Conservation (phyloP, 2,888 invertebrate species). For the Melanchra persicariae region DNA sequence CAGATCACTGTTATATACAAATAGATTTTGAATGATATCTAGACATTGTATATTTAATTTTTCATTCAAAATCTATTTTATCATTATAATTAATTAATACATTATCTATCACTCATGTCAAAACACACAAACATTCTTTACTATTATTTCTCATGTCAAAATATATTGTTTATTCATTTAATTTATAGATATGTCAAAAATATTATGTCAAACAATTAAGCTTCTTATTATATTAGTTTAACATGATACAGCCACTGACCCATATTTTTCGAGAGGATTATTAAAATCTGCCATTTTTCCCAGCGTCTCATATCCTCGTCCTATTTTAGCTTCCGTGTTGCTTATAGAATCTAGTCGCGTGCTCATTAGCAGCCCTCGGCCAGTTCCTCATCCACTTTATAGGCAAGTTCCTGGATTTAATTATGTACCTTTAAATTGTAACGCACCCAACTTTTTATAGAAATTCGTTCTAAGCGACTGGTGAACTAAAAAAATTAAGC, state of each 20-base stretch:
- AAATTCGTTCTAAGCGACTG: not conserved
- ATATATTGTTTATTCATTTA: too few species aligned
- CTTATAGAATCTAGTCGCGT: constrained; percentile 27
- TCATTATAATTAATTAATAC: too few species aligned
- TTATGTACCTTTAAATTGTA: not conserved
- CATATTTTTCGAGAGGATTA: not conserved
- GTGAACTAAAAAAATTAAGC: not conserved
- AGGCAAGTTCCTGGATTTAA: constrained; percentile 37
- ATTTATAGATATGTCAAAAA: too few species aligned
- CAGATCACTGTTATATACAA: too few species aligned
- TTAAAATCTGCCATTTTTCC: not conserved
- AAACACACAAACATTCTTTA: too few species aligned
- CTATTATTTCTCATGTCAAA: too few species aligned
- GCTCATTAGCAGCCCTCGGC: constrained; percentile 45
- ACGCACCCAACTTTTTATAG: not conserved
- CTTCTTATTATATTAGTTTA: too few species aligned
- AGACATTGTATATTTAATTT: too few species aligned
- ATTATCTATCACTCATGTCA: too few species aligned
- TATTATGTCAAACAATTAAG: too few species aligned
- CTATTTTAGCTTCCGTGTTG: constrained; percentile 40
- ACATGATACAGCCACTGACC: not conserved
- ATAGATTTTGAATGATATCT: too few species aligned
- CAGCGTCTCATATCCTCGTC: not conserved
- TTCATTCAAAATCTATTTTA: too few species aligned
- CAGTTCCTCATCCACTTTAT: constrained; percentile 19